Evolutionary conservation across 2,888 invertebrate species (phyloP), one percentile per base, ranked within the genome.

Genomic region (Strigamia maritima): DNA sequence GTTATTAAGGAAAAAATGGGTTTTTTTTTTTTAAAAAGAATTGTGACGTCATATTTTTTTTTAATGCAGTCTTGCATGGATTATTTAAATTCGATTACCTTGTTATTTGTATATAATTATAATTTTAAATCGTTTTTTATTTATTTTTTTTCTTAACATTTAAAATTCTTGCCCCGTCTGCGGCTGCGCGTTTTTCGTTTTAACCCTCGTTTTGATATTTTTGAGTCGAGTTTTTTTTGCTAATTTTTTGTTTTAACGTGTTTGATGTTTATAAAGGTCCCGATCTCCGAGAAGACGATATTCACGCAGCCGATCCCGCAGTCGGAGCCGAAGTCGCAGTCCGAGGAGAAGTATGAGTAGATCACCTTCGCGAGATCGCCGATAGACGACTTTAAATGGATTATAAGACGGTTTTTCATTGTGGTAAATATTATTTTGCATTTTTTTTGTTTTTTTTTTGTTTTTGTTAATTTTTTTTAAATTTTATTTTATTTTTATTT

Each of bases 251-350:
- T 10, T 77, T 77, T 44, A 44, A 12, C 40, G 40, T 44, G 22
- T 77, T 10, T 77, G 35, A 22, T 77, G 24, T 77, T 77, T 77
- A 28, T 49, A 31, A 49, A 80, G 80, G 74, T 80, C 80, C 22
- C 80, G 79, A 19, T 80, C 80, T 7, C 80, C 80, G 4, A 31
- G 80, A n/a, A 79, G 80, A 26, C 79, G 79, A 22, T 80, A 80
- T 77, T 75, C 80, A 22, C 74, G 80, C 28, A 80, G 80, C 49
- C 76, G 74, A 16, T 79, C 79, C 35, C 44, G 80, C n/a, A 80
- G 80, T 49, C 80, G 80, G 6, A 79, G 79, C 19, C 79, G 80
- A n/a, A 79, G 79, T 16, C 79, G 74, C 40, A 79, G 79, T 49
- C 77, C 60, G 14, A 65, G 79, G 22, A 74, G 80, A 77, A 79